Conservation (phyloP, 2,888 invertebrate species). For the Perithous albicinctus region DNA sequence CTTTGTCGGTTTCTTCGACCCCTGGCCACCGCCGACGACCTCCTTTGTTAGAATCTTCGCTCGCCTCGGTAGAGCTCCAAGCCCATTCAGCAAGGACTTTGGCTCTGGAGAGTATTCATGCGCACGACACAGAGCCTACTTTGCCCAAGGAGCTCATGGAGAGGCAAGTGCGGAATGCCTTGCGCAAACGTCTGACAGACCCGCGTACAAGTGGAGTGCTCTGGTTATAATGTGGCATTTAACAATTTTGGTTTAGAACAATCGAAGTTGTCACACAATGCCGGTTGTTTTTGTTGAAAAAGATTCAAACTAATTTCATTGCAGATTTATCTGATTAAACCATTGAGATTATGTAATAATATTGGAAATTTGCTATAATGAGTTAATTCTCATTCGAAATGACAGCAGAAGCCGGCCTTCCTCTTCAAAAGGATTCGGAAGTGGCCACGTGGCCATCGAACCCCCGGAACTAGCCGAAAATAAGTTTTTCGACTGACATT, state of each 20-base stretch:
- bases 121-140: slow-evolving; percentile 59
- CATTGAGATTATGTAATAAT: background rate
- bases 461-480: slow-evolving; percentile 47
- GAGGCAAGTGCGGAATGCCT: slow-evolving; percentile 83
- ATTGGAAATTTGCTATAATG: background rate
- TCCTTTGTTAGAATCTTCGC: slow-evolving; percentile 70
- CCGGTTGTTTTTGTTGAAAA: background rate
- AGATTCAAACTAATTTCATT: background rate
- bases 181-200: slow-evolving; percentile 78
- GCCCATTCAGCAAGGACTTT: slow-evolving; percentile 57
- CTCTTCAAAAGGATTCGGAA: slow-evolving; percentile 47
- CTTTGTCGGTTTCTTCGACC: slow-evolving; percentile 83
- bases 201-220: slow-evolving; percentile 79
- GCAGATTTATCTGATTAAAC: background rate
- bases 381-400: slow-evolving; percentile 13
- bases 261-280: background rate
- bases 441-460: slow-evolving; percentile 42
- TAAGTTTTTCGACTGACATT: slow-evolving; percentile 47
- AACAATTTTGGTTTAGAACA: slow-evolving; percentile 14
- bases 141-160: slow-evolving; percentile 45
- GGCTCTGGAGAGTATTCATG: slow-evolving; percentile 77
- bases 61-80: slow-evolving; percentile 36
- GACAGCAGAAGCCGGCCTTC: background rate
- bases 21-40: slow-evolving; percentile 72
- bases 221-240: background rate